phyloP scores from a whole-genome alignment of 2,113 vertebrate genomes.

The Barbus barbus region DNA sequence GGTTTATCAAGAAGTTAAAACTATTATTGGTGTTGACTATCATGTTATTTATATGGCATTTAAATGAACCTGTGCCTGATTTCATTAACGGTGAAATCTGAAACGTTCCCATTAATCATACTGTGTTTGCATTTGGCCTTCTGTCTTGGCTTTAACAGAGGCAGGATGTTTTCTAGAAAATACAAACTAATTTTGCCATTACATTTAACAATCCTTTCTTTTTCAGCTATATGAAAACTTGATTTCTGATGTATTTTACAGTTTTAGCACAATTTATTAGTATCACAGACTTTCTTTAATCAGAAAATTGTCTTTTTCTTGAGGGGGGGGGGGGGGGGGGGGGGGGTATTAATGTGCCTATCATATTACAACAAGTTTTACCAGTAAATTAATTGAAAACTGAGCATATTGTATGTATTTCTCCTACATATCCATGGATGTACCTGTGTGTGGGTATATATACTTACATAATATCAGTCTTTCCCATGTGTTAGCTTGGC shows the following conservation, averaged over 20 bases:
- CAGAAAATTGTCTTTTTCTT: slow-evolving; percentile 5
- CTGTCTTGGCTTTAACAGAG: neutral
- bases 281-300: slow-evolving; percentile 24
- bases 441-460: too few species aligned
- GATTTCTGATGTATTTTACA: slow-evolving; percentile 7
- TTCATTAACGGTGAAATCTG: slow-evolving; percentile 21
- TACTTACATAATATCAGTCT: slow-evolving; percentile 51
- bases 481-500: slow-evolving; percentile 46
- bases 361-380: slow-evolving; percentile 11
- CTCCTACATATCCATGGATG: neutral
- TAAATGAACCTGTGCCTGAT: slow-evolving; percentile 35
- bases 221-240: neutral
- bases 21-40: neutral
- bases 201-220: neutral
- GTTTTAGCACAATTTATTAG: neutral
- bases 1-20: neutral
- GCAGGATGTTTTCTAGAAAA: neutral
- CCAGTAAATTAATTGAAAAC: slow-evolving; percentile 52
- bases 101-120: neutral
- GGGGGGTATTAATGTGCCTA: neutral
- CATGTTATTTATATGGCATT: slow-evolving; percentile 16
- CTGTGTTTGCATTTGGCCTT: neutral
- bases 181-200: slow-evolving; percentile 21
- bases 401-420: neutral
- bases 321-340: too few species aligned